Evolutionary conservation across 1,140 invertebrate genomes (phyloP).

Genomic region (Caenorhabditis remanei): DNA sequence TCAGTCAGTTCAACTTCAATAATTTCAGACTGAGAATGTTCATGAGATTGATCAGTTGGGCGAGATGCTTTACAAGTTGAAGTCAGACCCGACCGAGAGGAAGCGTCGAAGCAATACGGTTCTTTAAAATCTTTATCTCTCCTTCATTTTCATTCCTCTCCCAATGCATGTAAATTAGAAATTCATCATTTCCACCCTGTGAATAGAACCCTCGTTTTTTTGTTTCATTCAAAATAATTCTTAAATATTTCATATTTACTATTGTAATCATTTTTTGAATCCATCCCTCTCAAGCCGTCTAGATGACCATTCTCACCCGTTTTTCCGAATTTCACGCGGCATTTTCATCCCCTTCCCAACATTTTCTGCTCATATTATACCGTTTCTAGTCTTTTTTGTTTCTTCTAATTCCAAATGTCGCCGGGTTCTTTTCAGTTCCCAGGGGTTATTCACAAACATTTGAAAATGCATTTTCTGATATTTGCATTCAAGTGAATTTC

Average conservation of each 20-base stretch:
- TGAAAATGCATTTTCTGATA: neutral
- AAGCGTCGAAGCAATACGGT: constrained; percentile 63
- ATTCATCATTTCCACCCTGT: neutral
- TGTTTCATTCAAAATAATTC: neutral
- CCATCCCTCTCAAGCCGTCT: neutral
- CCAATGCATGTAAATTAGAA: constrained; percentile 51
- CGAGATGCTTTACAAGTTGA: constrained; percentile 57
- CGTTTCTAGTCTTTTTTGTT: constrained; percentile 24
- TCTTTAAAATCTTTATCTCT: constrained; percentile 19
- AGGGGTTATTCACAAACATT: neutral
- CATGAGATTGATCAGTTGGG: constrained; percentile 58
- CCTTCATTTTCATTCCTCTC: neutral
- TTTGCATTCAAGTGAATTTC: neutral
- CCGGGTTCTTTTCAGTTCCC: constrained; percentile 10
- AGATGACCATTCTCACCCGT: constrained; percentile 2
- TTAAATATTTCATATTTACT: neutral
- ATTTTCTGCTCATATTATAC: neutral
- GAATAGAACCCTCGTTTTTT: neutral
- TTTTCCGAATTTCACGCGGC: neutral
- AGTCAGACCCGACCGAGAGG: constrained; percentile 50
- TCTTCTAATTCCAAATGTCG: neutral
- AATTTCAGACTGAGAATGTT: constrained; percentile 53
- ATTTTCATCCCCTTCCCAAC: neutral
- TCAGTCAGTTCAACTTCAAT: neutral
- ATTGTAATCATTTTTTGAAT: constrained; percentile 16